These are phyloP conservation scores for Ptyas mucosa DNA, from an alignment of 2,113 vertebrate species.

Conservation along the genomic window DNA sequence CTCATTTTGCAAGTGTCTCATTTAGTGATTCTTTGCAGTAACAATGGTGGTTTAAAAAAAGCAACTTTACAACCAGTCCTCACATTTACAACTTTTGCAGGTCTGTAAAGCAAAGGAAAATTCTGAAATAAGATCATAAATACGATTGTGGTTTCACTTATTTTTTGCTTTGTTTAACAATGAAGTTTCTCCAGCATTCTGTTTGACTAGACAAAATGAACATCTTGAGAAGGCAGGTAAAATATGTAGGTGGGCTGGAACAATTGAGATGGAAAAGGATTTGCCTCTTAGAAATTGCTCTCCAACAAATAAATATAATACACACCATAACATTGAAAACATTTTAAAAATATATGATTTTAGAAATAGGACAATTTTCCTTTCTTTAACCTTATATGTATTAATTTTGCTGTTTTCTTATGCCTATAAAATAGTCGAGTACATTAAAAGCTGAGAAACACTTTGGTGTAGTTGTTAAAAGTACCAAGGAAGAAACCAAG, in stretches of 20 bases:
- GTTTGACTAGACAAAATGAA: background rate
- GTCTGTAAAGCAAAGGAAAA: background rate
- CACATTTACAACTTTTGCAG: background rate
- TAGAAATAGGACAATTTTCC: background rate
- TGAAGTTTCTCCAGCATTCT: background rate
- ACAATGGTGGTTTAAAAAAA: background rate
- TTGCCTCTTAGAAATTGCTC: background rate
- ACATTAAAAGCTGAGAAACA: background rate
- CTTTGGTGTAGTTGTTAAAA: background rate
- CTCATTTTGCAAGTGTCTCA: background rate
- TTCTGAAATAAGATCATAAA: background rate
- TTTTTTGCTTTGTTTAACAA: background rate
- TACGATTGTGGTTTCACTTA: background rate
- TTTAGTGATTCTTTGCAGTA: background rate
- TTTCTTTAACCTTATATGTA: background rate
- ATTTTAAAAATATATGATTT: background rate
- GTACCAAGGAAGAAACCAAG: background rate
- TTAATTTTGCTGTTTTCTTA: background rate
- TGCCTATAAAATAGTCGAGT: background rate
- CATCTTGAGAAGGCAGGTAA: background rate
- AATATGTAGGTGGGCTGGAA: background rate
- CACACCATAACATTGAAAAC: background rate
- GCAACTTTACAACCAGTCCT: background rate
- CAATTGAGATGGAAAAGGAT: background rate
- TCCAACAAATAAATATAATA: background rate